Conservation (phyloP, 1,140 invertebrate genomes). For the Drosophila rufa region DNA sequence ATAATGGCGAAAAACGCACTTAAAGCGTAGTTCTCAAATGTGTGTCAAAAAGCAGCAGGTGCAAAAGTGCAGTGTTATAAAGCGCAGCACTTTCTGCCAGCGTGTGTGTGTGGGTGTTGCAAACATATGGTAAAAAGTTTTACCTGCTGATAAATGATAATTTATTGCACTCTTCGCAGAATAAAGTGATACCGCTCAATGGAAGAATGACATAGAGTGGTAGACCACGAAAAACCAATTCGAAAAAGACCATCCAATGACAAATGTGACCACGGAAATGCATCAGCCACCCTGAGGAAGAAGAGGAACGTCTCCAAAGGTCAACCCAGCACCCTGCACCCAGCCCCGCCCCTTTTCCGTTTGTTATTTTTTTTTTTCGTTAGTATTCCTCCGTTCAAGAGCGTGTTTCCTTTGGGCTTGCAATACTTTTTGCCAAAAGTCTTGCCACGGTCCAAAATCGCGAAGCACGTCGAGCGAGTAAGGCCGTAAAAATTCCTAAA, state of each 20-base stretch:
- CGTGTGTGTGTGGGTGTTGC: constrained; percentile 40
- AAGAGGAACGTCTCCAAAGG: constrained; percentile 34
- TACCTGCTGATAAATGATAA: constrained; percentile 35
- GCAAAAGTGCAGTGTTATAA: constrained; percentile 68
- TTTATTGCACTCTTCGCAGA: constrained; percentile 58
- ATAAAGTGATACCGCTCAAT: constrained; percentile 26
- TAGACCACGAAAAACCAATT: constrained; percentile 2
- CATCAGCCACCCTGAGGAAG: constrained; percentile 56
- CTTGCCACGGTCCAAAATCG: constrained; percentile 60
- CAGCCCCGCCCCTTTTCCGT: constrained; percentile 16
- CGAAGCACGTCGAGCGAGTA: constrained; percentile 62
- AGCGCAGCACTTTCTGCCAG: constrained; percentile 35
- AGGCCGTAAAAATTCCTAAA: constrained; percentile 82
- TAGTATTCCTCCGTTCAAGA: constrained; percentile 57
- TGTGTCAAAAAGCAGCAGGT: constrained; percentile 74
- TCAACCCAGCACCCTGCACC: constrained; percentile 23
- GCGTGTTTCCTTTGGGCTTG: constrained; percentile 69
- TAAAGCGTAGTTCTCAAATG: constrained; percentile 65
- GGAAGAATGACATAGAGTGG: constrained; percentile 18
- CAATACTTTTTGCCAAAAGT: constrained; percentile 67
- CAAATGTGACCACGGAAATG: constrained; percentile 62
- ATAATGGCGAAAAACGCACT: constrained; percentile 36
- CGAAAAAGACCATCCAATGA: constrained; percentile 42
- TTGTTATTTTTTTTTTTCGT: constrained; percentile 41
- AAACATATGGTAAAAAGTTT: constrained; percentile 68